phyloP scores from a whole-genome alignment of 2,113 vertebrate species.

The Scolopax mira region DNA sequence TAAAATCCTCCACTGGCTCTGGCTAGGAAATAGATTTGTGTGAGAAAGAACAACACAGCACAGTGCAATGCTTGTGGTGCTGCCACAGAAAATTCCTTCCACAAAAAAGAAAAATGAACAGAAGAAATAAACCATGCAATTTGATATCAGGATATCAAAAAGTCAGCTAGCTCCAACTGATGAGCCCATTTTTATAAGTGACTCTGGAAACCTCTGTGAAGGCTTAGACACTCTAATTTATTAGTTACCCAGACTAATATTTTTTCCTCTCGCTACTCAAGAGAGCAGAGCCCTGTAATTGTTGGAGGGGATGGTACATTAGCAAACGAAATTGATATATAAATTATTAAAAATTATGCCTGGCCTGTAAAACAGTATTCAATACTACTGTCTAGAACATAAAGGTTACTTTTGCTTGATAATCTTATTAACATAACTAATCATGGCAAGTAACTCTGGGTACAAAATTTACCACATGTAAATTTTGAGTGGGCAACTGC shows the following conservation, averaged over 20 bases:
- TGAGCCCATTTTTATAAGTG: background rate
- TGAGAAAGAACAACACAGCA: rapidly evolving
- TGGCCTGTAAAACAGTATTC: background rate
- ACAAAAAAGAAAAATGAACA: background rate
- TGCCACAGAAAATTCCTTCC: background rate
- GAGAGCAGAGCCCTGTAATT: background rate
- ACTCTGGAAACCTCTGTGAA: background rate
- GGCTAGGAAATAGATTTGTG: background rate
- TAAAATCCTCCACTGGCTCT: background rate
- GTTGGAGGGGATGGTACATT: background rate
- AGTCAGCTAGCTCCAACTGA: background rate
- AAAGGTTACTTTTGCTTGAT: background rate
- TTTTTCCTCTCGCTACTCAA: background rate
- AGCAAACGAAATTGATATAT: background rate
- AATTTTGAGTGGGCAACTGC: background rate
- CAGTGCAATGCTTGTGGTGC: rapidly evolving
- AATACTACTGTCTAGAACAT: background rate
- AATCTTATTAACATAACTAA: background rate
- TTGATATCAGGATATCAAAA: background rate
- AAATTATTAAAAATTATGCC: background rate
- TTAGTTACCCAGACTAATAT: background rate
- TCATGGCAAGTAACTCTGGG: background rate
- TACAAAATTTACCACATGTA: background rate
- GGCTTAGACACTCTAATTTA: background rate
- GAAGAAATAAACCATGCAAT: background rate